Base-by-base conservation (phyloP, 2,113 vertebrate genomes). In the Lasiurus cinereus region DNA sequence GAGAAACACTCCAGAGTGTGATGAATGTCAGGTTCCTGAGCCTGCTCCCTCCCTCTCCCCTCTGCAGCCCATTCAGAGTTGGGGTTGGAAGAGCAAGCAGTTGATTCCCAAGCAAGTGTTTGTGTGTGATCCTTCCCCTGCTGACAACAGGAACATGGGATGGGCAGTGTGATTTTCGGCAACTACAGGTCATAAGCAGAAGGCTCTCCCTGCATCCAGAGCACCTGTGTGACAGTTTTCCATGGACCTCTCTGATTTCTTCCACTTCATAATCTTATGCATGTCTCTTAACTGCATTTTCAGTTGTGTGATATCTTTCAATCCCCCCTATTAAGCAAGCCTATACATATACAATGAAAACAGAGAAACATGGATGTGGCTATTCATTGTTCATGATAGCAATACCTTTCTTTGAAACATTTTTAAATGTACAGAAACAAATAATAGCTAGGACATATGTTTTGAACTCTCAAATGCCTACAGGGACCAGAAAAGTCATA, bases 61-160 rank as follows among this genome's bases (percentile, higher is more conserved):
- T 7, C 43, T 2, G 0, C 4, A 73, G 39, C 4, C 19, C 29
- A 27, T 18, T 56, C 59, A 69, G 21, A 46, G 52, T 50, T 0
- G 3, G 0, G 36, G 3, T 56, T 66, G 7, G 33, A 36, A 85
- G n/a, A 39, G 12, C 31, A 67, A 52, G 31, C 33, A 67, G 43
- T 48, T 7, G 15, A 43, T 69, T 27, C 6, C 1, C 3, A 6
- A 80, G 76, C 14, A 19, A 85, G 9, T 0, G 0, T 1, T 0
- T 2, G 5, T 6, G 8, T 46, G 69, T 11, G 18, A 43, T 0
- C 16, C 31, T 64, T 80, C 67, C 67, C 36, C 33, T 72, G 39
- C 54, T 54, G 29, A 91, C 21, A 67, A 8, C 11, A 69, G 62
- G 27, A 74, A 33, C 24, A 7, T 12, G 31, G 24, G 24, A 59